phyloP scores from a whole-genome alignment of 2,113 vertebrate species.

The Zeus faber region DNA sequence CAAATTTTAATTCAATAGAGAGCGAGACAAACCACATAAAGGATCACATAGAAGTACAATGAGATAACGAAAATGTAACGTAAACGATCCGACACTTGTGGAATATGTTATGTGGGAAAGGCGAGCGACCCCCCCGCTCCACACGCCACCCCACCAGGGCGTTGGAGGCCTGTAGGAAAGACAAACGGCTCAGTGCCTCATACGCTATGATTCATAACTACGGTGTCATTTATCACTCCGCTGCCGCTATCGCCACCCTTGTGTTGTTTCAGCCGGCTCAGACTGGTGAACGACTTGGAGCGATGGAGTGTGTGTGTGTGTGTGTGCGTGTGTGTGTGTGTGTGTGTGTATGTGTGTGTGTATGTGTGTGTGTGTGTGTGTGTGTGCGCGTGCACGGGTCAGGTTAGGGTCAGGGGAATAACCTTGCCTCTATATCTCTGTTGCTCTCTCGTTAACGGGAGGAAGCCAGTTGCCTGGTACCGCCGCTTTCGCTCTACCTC shows the following conservation, averaged over 20 bases:
- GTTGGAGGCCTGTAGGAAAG: too few relatives aligned
- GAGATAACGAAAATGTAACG: too few relatives aligned
- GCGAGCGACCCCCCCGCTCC: too few relatives aligned
- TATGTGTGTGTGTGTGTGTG: slow-evolving; percentile 1
- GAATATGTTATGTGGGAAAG: too few relatives aligned
- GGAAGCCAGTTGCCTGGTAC: neutral
- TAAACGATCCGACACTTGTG: too few relatives aligned
- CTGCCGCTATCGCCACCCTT: slow-evolving; percentile 15
- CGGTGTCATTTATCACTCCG: slow-evolving; percentile 22
- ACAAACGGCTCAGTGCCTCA: slow-evolving; percentile 20
- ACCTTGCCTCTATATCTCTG: too few relatives aligned
- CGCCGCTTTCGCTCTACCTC: too few relatives aligned
- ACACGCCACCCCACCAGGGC: too few relatives aligned
- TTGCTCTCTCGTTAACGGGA: neutral
- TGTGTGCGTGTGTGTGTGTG: slow-evolving; percentile 2
- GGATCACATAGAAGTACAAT: too few relatives aligned
- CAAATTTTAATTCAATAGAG: too few relatives aligned
- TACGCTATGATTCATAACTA: too few relatives aligned
- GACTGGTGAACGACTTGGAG: slow-evolving; percentile 29
- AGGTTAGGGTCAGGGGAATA: neutral
- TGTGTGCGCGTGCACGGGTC: neutral
- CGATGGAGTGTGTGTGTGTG: neutral
- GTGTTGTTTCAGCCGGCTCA: slow-evolving; percentile 51
- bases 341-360: slow-evolving; percentile 1
- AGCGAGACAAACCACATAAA: too few relatives aligned